Evolutionary conservation across 2,888 invertebrate genomes (phyloP).

Genomic region (Synergus gifuensis): DNA sequence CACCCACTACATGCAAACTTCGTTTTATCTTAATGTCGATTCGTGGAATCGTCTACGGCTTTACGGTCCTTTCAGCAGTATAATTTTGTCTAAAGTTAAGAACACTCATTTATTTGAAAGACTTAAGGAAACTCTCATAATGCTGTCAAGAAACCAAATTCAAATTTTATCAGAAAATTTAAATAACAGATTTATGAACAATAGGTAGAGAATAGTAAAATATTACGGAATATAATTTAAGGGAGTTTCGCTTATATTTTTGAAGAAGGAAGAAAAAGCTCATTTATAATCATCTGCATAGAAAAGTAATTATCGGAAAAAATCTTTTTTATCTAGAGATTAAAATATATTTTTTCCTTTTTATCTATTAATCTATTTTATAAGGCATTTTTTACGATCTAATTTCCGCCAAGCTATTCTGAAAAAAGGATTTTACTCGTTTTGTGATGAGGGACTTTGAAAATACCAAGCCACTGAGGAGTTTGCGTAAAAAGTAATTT

Average conservation of each 20-base stretch:
- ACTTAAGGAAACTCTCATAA: background rate
- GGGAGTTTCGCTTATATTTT: background rate
- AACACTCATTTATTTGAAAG: conserved; percentile 15
- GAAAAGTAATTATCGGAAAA: background rate
- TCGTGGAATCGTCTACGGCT: background rate
- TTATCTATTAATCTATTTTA: background rate
- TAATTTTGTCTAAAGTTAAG: conserved; percentile 13
- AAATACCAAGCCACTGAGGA: conserved; percentile 13
- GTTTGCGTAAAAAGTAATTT: conserved; percentile 14
- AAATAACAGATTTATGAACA: background rate
- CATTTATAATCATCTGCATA: background rate
- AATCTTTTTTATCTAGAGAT: background rate
- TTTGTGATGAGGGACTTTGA: conserved; percentile 5
- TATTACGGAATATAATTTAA: background rate
- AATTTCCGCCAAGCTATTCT: conserved; percentile 25
- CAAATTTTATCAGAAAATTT: conserved; percentile 8
- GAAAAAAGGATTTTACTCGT: conserved; percentile 6
- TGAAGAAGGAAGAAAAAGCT: background rate
- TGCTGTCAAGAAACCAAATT: background rate
- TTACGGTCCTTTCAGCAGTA: background rate
- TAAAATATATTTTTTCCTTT: background rate
- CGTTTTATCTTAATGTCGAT: conserved; percentile 16
- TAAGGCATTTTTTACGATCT: conserved; percentile 11
- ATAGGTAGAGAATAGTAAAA: background rate
- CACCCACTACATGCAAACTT: conserved; percentile 16